These are phyloP conservation scores for Caenorhabditis zanzibari DNA, from an alignment of 2,888 invertebrate genomes.

Conservation along the genomic window DNA sequence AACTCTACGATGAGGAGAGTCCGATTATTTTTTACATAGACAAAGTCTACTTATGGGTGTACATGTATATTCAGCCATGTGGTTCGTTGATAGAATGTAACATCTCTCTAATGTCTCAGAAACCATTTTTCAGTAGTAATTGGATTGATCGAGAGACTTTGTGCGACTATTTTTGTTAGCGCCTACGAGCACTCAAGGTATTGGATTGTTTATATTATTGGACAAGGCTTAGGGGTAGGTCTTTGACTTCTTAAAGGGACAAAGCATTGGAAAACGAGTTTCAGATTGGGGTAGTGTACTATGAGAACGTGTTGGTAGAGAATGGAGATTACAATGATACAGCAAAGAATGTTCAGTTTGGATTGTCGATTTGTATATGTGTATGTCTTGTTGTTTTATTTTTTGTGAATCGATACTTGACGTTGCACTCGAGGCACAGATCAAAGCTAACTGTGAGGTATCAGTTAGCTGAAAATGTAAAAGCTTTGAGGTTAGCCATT, in stretches of 20 bases:
- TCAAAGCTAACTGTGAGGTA: constrained; percentile 59
- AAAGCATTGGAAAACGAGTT: constrained; percentile 3
- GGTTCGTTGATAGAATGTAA: constrained; percentile 45
- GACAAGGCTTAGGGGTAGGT: constrained; percentile 52
- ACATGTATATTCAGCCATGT: constrained; percentile 67
- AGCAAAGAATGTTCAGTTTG: constrained; percentile 54
- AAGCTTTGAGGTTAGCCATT: constrained; percentile 48
- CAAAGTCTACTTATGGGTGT: constrained; percentile 52
- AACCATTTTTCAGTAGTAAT: constrained; percentile 61
- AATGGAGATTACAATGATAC: constrained; percentile 45
- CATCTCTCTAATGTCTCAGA: neutral
- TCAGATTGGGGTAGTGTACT: constrained; percentile 51
- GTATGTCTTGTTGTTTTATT: constrained; percentile 50
- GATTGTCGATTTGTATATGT: constrained; percentile 55
- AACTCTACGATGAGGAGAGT: constrained; percentile 34
- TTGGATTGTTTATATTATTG: constrained; percentile 58
- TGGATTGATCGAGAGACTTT: constrained; percentile 63
- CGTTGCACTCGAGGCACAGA: constrained; percentile 49
- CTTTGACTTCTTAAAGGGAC: neutral
- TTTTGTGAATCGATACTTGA: constrained; percentile 61
- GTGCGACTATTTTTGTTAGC: constrained; percentile 64
- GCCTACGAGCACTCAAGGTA: constrained; percentile 63
- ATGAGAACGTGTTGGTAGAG: constrained; percentile 26
- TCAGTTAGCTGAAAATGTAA: constrained; percentile 64
- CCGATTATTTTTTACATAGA: constrained; percentile 32